phyloP scores from a whole-genome alignment of 1,140 invertebrate species.

The Acromyrmex heyeri region DNA sequence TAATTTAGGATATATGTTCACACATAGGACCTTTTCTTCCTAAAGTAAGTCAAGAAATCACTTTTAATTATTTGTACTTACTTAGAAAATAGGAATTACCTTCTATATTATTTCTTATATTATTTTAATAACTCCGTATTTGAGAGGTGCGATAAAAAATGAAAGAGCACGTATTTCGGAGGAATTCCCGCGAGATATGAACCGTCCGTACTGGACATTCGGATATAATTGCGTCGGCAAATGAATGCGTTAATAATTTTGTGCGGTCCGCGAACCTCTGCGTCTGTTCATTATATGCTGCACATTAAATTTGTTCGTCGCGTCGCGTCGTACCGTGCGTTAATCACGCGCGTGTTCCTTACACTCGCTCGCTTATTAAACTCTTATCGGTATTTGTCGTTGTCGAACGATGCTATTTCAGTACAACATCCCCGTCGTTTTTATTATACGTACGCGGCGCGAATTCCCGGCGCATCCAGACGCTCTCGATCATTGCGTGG shows the following conservation, averaged over 20 bases:
- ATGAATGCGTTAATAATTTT: conserved; percentile 37
- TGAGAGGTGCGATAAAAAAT: not conserved
- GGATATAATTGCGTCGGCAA: not conserved
- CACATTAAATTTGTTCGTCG: conserved; percentile 31
- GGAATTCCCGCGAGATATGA: not conserved
- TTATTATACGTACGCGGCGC: not conserved
- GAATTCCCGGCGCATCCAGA: conserved; percentile 35
- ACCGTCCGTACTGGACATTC: not conserved
- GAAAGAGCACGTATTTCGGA: not conserved
- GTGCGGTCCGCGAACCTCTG: not conserved
- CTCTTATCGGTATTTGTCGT: conserved; percentile 35
- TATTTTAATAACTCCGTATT: conserved; percentile 7
- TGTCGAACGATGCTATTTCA: conserved; percentile 31
- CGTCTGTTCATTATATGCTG: conserved; percentile 21
- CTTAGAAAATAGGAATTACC: too few relatives aligned
- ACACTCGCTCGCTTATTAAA: conserved; percentile 33
- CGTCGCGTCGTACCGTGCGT: conserved; percentile 9
- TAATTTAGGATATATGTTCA: too few relatives aligned
- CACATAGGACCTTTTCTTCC: too few relatives aligned
- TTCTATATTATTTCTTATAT: not conserved
- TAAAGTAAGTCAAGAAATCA: too few relatives aligned
- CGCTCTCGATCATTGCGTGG: conserved; percentile 31
- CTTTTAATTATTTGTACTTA: too few relatives aligned
- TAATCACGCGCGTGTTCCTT: conserved; percentile 36
- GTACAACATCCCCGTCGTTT: conserved; percentile 18